Base-by-base conservation (phyloP, 1,140 invertebrate species). In the Lasioglossum baleicum region DNA sequence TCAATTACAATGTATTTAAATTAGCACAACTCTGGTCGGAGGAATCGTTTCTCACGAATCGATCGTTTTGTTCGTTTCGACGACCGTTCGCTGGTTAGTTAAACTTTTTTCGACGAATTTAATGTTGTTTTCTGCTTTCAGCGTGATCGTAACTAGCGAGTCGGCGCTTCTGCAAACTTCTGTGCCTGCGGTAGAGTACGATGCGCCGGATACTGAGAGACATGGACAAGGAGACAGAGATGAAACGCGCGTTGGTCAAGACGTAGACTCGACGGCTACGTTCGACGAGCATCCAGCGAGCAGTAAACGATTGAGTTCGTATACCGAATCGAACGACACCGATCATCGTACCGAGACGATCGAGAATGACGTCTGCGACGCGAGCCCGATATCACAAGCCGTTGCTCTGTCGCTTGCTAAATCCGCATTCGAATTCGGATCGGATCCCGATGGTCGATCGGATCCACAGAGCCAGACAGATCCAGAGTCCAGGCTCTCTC, bases 71-170 rank as follows among this genome's bases (percentile, higher is more conserved):
- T 11, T 48, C 44, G 44, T 11, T 48, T 48, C 11, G 8, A 0
- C 44, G 8, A 44, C 44, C 44, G 0, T 11, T 7, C 44, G 44
- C 11, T 44, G 8, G 44, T 44, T 44, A 11, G 10, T 10, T 11
- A 48, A 11, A 11, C 13, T 48, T 26, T 48, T 48, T 48, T 48
- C 44, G 1, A 48, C 11, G 10, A 48, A 48, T 48, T 48, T 3
- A 10, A 48, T 11, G 44, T 48, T 48, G 0, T 13, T 67, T 82
- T 80, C 51, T 73, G n/a, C 3, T 90, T 91, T 20, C 86, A 92
- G 91, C 84, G 90, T 92, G 20, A 91, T 92, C 82, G 91, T 90
- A 89, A 83, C 88, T n/a, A 88, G 89, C 10, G 90, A 91, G 13
- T 90, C 90, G 22, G 65, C 89, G 7, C 81, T 88, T 10, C 58